These are phyloP conservation scores for Blomia tropicalis DNA, from an alignment of 2,888 invertebrate genomes.

Conservation along the genomic window DNA sequence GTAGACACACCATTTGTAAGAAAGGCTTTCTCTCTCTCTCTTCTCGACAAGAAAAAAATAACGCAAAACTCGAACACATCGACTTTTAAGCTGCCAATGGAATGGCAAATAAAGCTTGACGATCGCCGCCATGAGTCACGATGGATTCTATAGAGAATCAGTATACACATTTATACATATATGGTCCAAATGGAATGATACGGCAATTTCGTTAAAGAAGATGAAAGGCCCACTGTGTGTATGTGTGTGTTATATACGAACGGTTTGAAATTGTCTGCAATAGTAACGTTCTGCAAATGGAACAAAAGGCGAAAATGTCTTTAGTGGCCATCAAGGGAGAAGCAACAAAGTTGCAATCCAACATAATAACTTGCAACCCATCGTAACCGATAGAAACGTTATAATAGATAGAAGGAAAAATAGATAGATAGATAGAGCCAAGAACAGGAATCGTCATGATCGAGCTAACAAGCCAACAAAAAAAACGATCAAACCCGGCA, in stretches of 20 bases:
- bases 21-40: too few species aligned
- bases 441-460: too few species aligned
- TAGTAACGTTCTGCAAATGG: background rate
- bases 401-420: background rate
- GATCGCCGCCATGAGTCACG: conserved; percentile 1
- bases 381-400: too few species aligned
- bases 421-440: too few species aligned
- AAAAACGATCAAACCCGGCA: too few species aligned
- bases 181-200: background rate
- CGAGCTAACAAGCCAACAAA: too few species aligned
- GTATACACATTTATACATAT: background rate
- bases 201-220: conserved; percentile 6
- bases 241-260: too few species aligned
- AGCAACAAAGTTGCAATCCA: background rate
- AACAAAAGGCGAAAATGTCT: conserved; percentile 7
- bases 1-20: background rate
- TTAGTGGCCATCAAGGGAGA: background rate
- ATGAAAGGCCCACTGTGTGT: background rate
- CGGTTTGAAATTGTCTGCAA: background rate
- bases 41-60: too few species aligned
- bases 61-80: background rate
- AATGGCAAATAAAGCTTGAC: conserved; percentile 14
- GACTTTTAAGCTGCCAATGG: conserved; percentile 4
- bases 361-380: too few species aligned
- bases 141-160: background rate